A percentile compares a stretch with the other conserved stretches of the same genome.
These are phyloP conservation scores for Pithecia hirsuta DNA, from an alignment of 2,797 vertebrate species.

Conservation along the genomic window DNA sequence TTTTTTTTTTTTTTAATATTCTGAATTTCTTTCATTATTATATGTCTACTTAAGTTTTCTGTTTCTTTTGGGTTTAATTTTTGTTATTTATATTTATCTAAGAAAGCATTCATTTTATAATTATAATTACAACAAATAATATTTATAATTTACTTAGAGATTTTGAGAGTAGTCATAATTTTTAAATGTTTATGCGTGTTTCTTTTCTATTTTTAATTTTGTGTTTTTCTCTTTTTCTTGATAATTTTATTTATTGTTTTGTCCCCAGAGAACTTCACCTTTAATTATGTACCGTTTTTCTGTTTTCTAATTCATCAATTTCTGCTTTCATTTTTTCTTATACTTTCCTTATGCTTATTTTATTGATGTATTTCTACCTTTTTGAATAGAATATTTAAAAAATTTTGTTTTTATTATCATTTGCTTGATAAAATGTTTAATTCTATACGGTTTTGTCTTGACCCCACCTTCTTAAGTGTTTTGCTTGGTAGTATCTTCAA, in stretches of 20 bases:
- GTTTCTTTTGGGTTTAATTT: not conserved
- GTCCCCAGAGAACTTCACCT: not conserved
- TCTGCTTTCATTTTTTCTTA: not conserved
- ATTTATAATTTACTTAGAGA: not conserved
- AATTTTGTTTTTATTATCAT: not conserved
- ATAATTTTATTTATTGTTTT: not conserved
- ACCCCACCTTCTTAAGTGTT: not conserved
- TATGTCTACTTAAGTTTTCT: not conserved
- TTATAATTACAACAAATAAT: not conserved
- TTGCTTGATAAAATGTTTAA: conserved; percentile 8
- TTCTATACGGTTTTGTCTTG: not conserved
- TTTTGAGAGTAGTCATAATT: not conserved
- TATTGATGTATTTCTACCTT: not conserved
- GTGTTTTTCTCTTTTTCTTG: not conserved
- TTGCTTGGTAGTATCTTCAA: not conserved
- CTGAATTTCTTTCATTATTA: not conserved
- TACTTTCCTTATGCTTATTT: not conserved
- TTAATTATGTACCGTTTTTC: not conserved
- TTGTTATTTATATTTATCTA: not conserved
- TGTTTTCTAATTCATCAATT: not conserved
- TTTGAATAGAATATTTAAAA: not conserved
- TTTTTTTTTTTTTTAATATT: not conserved
- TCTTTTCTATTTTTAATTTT: not conserved
- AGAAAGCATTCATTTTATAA: not conserved
- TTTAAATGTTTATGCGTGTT: not conserved